Conservation (phyloP, 2,113 vertebrate species). For the Hypomesus transpacificus region DNA sequence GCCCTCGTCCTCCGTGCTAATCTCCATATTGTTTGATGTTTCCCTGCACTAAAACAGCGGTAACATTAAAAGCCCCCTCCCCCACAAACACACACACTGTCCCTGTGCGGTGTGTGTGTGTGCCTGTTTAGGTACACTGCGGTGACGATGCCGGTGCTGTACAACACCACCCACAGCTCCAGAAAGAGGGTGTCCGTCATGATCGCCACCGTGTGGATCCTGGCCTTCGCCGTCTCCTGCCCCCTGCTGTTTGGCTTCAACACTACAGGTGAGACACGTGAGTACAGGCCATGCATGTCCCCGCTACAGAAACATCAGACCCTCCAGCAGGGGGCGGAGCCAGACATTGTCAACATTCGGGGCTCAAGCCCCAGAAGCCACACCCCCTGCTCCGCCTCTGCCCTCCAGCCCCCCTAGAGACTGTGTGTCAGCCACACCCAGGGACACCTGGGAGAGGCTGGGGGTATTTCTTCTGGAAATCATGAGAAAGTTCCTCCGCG, state of each 20-base stretch:
- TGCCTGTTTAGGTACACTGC: constrained; percentile 81
- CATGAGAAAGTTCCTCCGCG: too few species aligned
- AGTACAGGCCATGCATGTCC: neutral
- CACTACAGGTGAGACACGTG: constrained; percentile 82
- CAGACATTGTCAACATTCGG: too few species aligned
- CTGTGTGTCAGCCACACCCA: too few species aligned
- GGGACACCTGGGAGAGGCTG: too few species aligned
- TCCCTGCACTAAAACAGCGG: constrained; percentile 20
- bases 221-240: constrained; percentile 89
- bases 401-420: too few species aligned
- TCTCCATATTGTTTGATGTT: constrained; percentile 12
- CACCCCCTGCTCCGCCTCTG: too few species aligned
- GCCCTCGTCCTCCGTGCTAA: neutral
- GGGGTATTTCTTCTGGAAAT: too few species aligned
- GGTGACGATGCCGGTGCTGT: constrained; percentile 90
- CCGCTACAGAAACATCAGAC: neutral
- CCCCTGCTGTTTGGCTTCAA: constrained; percentile 93
- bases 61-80: constrained; percentile 7
- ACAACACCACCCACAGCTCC: constrained; percentile 86
- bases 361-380: too few species aligned
- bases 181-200: constrained; percentile 85
- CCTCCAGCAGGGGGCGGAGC: too few species aligned
- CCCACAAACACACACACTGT: neutral
- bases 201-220: constrained; percentile 86
- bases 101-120: constrained; percentile 20